Conservation (phyloP, 2,797 vertebrate genomes). For the Loris lydekkerianus region DNA sequence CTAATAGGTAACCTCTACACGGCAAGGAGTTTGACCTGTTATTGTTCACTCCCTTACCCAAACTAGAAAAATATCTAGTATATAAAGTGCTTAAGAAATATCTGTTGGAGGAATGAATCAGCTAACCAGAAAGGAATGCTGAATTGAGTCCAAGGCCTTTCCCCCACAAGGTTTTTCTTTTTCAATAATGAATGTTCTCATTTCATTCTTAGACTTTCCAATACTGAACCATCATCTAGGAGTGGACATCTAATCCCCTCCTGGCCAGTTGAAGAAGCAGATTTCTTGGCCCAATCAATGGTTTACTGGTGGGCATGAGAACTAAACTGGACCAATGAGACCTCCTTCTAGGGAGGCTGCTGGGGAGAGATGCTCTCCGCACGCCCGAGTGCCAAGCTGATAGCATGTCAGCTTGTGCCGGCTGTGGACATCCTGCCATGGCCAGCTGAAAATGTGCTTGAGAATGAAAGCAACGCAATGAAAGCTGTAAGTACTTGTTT, state of each 20-base stretch:
- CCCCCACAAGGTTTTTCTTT: background rate
- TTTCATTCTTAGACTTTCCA: background rate
- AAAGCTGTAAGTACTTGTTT: background rate
- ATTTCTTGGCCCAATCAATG: background rate
- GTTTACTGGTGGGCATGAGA: background rate
- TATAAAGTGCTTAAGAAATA: background rate
- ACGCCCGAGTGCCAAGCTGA: background rate
- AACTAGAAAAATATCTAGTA: background rate
- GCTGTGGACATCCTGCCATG: too few relatives aligned
- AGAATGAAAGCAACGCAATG: background rate
- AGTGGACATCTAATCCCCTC: background rate
- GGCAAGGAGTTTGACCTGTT: background rate
- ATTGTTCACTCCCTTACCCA: background rate
- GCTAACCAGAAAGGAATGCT: background rate
- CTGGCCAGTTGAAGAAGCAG: background rate
- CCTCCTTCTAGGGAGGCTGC: background rate
- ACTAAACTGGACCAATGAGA: background rate
- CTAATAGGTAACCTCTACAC: background rate
- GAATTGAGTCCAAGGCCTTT: background rate
- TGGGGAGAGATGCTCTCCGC: background rate
- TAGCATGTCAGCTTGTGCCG: background rate
- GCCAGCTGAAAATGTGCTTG: background rate
- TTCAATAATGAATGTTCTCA: slow-evolving; percentile 8
- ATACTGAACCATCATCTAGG: background rate
- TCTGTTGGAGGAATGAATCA: background rate